These are phyloP conservation scores for Patella vulgata DNA, from an alignment of 1,140 invertebrate genomes.

Conservation along the genomic window DNA sequence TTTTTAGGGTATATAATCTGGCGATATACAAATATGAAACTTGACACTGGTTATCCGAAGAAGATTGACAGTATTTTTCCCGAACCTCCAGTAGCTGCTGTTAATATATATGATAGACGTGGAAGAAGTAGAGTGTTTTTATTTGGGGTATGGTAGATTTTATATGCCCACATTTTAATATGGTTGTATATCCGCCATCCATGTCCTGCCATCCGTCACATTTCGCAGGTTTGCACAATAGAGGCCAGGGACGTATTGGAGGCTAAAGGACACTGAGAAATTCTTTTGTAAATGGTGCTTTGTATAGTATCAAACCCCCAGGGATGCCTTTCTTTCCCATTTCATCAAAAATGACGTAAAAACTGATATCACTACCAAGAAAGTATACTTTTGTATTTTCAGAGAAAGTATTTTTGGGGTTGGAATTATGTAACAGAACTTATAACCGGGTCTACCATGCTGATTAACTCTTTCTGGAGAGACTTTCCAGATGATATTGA, in stretches of 20 bases:
- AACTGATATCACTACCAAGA: no score
- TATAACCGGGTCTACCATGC: slow-evolving; percentile 17
- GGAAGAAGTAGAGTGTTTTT: slow-evolving; percentile 28
- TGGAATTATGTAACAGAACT: slow-evolving; percentile 22
- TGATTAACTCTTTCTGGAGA: slow-evolving; percentile 30
- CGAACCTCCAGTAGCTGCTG: slow-evolving; percentile 25
- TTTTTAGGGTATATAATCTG: slow-evolving; percentile 33
- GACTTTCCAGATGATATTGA: slow-evolving; percentile 20
- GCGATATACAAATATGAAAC: slow-evolving; percentile 34
- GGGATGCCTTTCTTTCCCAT: no score
- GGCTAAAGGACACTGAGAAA: no score
- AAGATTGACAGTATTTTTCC: slow-evolving; percentile 12
- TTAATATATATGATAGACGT: slow-evolving; percentile 23
- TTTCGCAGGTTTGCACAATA: no score
- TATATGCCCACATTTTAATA: neutral
- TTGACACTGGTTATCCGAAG: slow-evolving; percentile 35
- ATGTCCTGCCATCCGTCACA: no score
- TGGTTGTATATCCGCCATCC: no score
- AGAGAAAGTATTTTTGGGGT: slow-evolving; percentile 31
- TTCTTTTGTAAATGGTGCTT: no score
- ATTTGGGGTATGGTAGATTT: slow-evolving; percentile 29
- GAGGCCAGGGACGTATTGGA: no score
- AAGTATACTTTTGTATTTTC: neutral
- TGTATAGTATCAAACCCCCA: no score
- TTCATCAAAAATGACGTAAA: no score